A percentile compares a stretch with the other conserved stretches of the same genome.
Conservation (phyloP, 2,797 vertebrate species). For the Platalea minor region DNA sequence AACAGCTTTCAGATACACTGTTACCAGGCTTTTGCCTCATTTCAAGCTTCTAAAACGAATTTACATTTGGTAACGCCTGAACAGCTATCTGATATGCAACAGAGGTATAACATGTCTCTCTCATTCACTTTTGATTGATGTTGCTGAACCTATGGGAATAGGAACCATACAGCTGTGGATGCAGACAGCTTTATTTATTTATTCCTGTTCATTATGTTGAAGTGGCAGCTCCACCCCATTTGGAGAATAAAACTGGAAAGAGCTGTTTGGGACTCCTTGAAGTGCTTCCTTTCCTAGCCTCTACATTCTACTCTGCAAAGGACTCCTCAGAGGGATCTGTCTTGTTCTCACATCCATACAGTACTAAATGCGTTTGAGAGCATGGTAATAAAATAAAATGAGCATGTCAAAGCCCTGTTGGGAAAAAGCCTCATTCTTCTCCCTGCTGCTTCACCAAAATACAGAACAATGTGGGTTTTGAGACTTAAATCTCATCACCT, state of each 20-base stretch:
- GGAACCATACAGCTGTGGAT: background rate
- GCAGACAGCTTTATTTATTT: background rate
- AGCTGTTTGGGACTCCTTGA: background rate
- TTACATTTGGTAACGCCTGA: background rate
- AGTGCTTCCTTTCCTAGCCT: background rate
- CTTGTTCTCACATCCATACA: background rate
- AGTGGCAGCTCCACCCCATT: background rate
- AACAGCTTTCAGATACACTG: background rate
- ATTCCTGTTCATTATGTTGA: background rate
- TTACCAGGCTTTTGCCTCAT: background rate
- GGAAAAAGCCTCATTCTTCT: background rate
- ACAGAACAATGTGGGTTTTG: background rate
- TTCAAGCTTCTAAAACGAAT: background rate
- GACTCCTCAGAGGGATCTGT: background rate
- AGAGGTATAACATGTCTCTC: background rate
- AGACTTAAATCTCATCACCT: background rate
- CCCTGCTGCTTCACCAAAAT: background rate
- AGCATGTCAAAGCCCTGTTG: background rate
- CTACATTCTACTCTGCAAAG: background rate
- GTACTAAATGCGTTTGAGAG: background rate
- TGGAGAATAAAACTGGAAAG: background rate
- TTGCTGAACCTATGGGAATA: background rate
- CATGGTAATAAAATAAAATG: background rate
- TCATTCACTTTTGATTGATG: slow-evolving; percentile 22
- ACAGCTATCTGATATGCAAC: background rate